These are phyloP conservation scores for Amazona guildingii DNA, from an alignment of 2,113 vertebrate species.

Conservation along the genomic window DNA sequence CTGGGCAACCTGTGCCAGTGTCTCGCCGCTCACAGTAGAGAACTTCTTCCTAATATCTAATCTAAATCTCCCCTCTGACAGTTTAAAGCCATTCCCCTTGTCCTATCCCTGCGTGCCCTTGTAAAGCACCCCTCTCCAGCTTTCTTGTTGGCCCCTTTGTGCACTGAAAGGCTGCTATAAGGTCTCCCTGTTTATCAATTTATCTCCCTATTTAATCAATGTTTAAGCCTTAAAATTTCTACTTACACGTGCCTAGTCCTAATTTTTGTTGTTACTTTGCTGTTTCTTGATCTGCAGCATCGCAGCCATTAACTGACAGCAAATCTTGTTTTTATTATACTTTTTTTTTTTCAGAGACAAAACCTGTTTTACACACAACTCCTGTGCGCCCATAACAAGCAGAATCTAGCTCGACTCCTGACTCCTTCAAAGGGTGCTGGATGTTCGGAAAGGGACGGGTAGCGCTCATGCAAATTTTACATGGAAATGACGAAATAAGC, in stretches of 20 bases:
- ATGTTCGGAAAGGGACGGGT: not conserved
- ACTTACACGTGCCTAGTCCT: not conserved
- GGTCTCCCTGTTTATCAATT: not conserved
- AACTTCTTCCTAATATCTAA: not conserved
- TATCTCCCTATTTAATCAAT: not conserved
- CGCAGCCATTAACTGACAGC: not conserved
- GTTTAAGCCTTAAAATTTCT: not conserved
- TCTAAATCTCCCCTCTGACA: not conserved
- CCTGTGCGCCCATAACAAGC: not conserved
- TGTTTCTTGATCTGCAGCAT: not conserved
- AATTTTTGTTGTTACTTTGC: not conserved
- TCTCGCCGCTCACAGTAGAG: not conserved
- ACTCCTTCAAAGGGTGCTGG: not conserved
- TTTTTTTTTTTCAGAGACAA: not conserved
- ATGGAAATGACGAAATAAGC: not conserved
- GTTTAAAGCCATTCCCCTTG: not conserved
- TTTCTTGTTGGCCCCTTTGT: not conserved
- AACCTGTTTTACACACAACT: not conserved
- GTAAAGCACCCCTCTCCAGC: not conserved
- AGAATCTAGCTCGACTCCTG: not conserved
- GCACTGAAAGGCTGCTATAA: not conserved
- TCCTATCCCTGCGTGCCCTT: not conserved
- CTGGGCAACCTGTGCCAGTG: not conserved
- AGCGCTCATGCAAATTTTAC: not conserved
- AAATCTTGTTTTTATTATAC: not conserved